Conservation (phyloP, 2,888 invertebrate species). For the Ectropis crepuscularia region DNA sequence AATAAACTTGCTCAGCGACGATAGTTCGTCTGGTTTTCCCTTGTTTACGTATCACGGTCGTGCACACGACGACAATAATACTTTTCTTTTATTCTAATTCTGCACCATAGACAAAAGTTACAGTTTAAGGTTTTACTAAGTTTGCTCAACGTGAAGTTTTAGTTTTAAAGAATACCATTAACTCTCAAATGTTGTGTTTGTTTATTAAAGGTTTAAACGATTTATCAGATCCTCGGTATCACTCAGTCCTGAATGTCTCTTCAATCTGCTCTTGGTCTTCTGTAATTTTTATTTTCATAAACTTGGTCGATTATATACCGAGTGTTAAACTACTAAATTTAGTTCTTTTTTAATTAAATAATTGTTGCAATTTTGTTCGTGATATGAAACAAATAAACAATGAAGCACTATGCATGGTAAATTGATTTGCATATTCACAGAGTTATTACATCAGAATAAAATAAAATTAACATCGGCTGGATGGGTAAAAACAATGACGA, state of each 20-base stretch:
- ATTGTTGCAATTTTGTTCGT: neutral
- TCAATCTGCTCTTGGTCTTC: too few relatives aligned
- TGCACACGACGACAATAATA: conserved; percentile 60
- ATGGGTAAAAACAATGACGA: conserved; percentile 37
- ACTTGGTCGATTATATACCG: too few relatives aligned
- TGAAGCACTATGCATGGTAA: conserved; percentile 3
- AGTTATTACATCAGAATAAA: conserved; percentile 21
- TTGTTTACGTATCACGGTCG: conserved; percentile 70
- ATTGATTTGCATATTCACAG: conserved; percentile 18
- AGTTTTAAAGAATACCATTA: neutral
- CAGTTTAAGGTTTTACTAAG: neutral
- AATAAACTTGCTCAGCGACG: conserved; percentile 70
- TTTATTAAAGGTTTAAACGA: too few relatives aligned
- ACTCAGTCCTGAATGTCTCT: too few relatives aligned
- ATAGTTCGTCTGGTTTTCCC: conserved; percentile 61
- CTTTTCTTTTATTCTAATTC: conserved; percentile 59
- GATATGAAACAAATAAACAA: conserved; percentile 12
- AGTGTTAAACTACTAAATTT: too few relatives aligned
- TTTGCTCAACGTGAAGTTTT: neutral
- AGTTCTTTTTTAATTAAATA: neutral
- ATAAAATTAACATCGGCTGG: conserved; percentile 33
- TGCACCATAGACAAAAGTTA: conserved; percentile 30
- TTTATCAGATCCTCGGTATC: too few relatives aligned
- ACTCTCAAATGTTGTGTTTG: too few relatives aligned
- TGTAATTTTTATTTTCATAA: neutral